Evolutionary conservation across 1,140 invertebrate genomes (phyloP).

Genomic region (Leptestheria dahalacensis): DNA sequence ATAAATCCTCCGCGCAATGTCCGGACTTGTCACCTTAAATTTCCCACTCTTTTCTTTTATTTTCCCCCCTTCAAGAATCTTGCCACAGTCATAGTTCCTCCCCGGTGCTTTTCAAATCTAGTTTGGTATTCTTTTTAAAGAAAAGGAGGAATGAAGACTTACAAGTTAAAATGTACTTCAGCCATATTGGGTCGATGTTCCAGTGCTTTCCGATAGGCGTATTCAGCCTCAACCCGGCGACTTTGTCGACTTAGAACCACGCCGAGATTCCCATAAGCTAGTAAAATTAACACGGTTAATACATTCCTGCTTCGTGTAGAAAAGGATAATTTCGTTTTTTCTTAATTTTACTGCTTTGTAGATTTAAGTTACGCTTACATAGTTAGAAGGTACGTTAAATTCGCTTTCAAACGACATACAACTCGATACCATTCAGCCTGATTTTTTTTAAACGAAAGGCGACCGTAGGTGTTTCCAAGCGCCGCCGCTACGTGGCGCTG

Average conservation of each 20-base stretch:
- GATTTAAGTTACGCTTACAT: too few relatives aligned
- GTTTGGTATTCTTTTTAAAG: neutral
- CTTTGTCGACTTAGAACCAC: conserved; percentile 76
- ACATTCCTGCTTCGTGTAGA: too few relatives aligned
- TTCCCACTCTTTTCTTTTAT: neutral
- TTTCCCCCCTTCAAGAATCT: neutral
- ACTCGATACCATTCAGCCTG: too few relatives aligned
- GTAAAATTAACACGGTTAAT: conserved; percentile 24
- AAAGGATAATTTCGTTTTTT: too few relatives aligned
- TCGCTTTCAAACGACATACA: too few relatives aligned
- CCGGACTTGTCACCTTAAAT: neutral
- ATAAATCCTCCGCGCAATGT: neutral
- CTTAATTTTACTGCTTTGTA: too few relatives aligned
- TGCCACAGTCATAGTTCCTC: too few relatives aligned
- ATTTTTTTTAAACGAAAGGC: too few relatives aligned
- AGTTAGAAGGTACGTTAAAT: too few relatives aligned
- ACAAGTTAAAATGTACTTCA: conserved; percentile 94
- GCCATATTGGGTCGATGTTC: conserved; percentile 84
- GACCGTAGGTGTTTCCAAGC: too few relatives aligned
- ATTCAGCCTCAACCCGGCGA: conserved; percentile 65
- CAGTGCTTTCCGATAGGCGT: conserved; percentile 69
- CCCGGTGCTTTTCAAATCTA: neutral
- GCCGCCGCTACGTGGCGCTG: too few relatives aligned
- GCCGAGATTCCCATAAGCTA: conserved; percentile 81
- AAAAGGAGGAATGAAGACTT: conserved; percentile 38